Percentiles rank a stretch among this genome's conserved stretches.
Conservation (phyloP, 2,113 vertebrate species). For the Erythrocercus mccallii region DNA sequence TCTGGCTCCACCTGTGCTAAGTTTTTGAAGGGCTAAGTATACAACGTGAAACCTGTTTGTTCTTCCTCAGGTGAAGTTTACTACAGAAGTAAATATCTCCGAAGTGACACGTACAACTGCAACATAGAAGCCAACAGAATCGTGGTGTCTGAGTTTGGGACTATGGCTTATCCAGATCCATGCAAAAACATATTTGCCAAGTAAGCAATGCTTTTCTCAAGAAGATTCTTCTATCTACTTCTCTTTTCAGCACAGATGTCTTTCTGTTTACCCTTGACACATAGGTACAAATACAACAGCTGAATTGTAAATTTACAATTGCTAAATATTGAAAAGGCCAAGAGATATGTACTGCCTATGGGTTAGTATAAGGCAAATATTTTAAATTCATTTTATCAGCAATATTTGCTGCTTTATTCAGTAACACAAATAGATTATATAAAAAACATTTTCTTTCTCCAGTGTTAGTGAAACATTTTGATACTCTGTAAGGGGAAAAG, state of each 20-base stretch:
- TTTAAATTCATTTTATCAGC: neutral
- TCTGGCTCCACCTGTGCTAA: neutral
- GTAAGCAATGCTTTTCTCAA: constrained; percentile 69
- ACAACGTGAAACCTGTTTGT: neutral
- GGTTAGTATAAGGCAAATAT: neutral
- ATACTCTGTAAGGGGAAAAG: neutral
- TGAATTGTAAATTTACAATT: neutral
- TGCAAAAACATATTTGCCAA: constrained; percentile 94
- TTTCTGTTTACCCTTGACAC: neutral
- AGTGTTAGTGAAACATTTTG: neutral
- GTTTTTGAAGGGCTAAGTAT: neutral
- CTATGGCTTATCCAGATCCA: constrained; percentile 92
- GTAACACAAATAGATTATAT: neutral
- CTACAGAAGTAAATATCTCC: constrained; percentile 90
- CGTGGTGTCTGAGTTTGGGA: constrained; percentile 93
- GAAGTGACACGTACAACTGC: constrained; percentile 83
- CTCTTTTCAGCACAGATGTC: neutral
- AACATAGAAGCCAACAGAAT: constrained; percentile 87
- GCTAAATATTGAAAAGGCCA: neutral
- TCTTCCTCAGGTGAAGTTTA: constrained; percentile 83
- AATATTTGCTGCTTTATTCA: neutral
- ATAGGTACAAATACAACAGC: neutral
- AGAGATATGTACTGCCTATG: neutral
- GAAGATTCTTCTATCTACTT: neutral
- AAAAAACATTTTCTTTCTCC: neutral